A percentile compares a stretch with the other conserved stretches of the same genome.
phyloP scores from a whole-genome alignment of 2,888 invertebrate genomes.

The Abrostola triplasia region DNA sequence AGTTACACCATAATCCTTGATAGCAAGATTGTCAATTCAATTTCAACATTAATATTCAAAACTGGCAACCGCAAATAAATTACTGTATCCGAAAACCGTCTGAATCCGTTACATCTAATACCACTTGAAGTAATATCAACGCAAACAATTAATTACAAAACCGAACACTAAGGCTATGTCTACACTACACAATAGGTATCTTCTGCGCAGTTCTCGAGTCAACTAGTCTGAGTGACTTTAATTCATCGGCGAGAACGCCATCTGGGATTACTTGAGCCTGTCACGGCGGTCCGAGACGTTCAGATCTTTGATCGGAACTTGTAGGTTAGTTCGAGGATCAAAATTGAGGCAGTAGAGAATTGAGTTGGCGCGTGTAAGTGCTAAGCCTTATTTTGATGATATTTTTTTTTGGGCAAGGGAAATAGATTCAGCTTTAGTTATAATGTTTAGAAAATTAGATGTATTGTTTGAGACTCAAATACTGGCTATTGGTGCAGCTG shows the following conservation, averaged over 20 bases:
- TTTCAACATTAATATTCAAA: slow-evolving; percentile 52
- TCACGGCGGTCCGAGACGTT: slow-evolving; percentile 68
- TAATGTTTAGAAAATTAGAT: no score
- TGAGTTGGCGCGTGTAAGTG: slow-evolving; percentile 37
- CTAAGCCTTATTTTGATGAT: slow-evolving; percentile 20
- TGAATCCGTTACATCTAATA: slow-evolving; percentile 50
- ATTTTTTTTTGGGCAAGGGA: slow-evolving; percentile 7
- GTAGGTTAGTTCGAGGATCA: slow-evolving; percentile 63
- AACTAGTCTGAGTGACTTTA: slow-evolving; percentile 75
- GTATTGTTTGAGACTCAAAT: no score
- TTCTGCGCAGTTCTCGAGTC: slow-evolving; percentile 60
- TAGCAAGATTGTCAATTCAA: slow-evolving; percentile 54
- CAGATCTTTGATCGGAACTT: slow-evolving; percentile 72
- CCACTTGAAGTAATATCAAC: slow-evolving; percentile 54
- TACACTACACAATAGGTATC: slow-evolving; percentile 65
- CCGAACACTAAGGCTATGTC: slow-evolving; percentile 51
- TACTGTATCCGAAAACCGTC: slow-evolving; percentile 50
- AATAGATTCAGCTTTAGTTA: neutral
- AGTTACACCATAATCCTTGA: slow-evolving; percentile 46
- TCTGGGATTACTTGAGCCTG: slow-evolving; percentile 80
- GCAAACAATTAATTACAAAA: slow-evolving; percentile 58
- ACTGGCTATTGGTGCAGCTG: no score
- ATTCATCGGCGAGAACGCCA: slow-evolving; percentile 75
- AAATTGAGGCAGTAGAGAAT: slow-evolving; percentile 43
- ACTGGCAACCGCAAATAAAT: slow-evolving; percentile 50